These are phyloP conservation scores for Dolichomitus sp. DNA, from an alignment of 2,888 invertebrate genomes.

Conservation along the genomic window DNA sequence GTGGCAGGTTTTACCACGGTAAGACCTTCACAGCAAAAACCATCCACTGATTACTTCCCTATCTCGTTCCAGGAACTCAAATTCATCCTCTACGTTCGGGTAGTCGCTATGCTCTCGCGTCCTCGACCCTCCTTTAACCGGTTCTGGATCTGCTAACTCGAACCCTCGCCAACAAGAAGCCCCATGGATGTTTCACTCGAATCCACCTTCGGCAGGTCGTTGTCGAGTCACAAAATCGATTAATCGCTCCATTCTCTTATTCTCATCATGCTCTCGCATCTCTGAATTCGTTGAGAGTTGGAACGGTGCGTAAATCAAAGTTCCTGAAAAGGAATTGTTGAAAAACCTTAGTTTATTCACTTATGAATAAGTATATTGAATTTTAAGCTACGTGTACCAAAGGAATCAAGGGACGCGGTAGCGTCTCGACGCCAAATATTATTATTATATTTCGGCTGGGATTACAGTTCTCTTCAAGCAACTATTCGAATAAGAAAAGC, in stretches of 20 bases:
- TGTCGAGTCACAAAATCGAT: slow-evolving; percentile 73
- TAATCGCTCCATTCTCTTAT: slow-evolving; percentile 55
- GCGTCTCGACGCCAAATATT: no score
- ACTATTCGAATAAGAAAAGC: no score
- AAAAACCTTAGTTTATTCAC: not conserved
- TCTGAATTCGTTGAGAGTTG: not conserved
- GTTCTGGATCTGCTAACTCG: slow-evolving; percentile 20
- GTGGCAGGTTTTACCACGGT: slow-evolving; percentile 78
- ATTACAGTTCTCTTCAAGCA: no score
- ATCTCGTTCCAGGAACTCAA: slow-evolving; percentile 71
- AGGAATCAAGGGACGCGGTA: no score
- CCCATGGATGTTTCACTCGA: slow-evolving; percentile 37
- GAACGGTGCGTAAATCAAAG: not conserved
- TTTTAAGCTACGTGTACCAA: no score
- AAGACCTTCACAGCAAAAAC: slow-evolving; percentile 72
- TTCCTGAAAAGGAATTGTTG: not conserved
- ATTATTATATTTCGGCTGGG: no score
- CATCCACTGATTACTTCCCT: slow-evolving; percentile 78
- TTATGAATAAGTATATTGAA: no score
- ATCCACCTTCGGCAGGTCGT: slow-evolving; percentile 44
- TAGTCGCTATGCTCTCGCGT: slow-evolving; percentile 67
- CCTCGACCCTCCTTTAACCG: slow-evolving; percentile 45
- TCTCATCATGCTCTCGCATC: not conserved
- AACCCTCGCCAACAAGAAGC: slow-evolving; percentile 42
- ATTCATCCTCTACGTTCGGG: slow-evolving; percentile 67